These are phyloP conservation scores for Myotis yumanensis DNA, from an alignment of 2,113 vertebrate genomes.

Conservation along the genomic window DNA sequence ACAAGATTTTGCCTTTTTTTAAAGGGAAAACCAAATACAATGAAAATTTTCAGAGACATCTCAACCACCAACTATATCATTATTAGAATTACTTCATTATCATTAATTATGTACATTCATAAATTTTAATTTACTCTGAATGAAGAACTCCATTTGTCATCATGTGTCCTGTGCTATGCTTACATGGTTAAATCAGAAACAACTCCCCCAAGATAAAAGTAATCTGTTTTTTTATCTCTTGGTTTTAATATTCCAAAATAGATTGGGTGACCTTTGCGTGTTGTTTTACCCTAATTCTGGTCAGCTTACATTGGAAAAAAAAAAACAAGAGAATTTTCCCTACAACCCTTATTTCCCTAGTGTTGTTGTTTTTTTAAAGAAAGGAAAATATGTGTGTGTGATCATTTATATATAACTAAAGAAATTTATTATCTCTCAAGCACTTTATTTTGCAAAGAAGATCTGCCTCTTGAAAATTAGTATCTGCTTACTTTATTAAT, in stretches of 20 bases:
- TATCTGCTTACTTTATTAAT: not conserved
- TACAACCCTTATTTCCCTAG: not conserved
- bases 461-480: not conserved
- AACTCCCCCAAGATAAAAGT: not conserved
- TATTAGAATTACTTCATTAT: not conserved
- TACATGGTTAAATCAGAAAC: not conserved
- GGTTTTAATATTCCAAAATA: not conserved
- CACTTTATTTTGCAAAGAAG: not conserved
- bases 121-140: conserved; percentile 3
- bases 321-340: not conserved
- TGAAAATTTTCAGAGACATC: not conserved
- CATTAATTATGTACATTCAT: not conserved
- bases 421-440: not conserved
- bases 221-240: not conserved
- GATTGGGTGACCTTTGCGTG: not conserved
- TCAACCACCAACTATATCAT: not conserved
- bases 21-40: not conserved
- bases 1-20: not conserved
- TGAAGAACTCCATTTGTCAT: not conserved
- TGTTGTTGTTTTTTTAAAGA: not conserved
- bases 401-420: not conserved
- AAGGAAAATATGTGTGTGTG: not conserved
- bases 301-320: not conserved
- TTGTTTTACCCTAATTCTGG: not conserved
- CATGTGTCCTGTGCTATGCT: not conserved